phyloP scores from a whole-genome alignment of 2,113 vertebrate species.

The Osmerus mordax region DNA sequence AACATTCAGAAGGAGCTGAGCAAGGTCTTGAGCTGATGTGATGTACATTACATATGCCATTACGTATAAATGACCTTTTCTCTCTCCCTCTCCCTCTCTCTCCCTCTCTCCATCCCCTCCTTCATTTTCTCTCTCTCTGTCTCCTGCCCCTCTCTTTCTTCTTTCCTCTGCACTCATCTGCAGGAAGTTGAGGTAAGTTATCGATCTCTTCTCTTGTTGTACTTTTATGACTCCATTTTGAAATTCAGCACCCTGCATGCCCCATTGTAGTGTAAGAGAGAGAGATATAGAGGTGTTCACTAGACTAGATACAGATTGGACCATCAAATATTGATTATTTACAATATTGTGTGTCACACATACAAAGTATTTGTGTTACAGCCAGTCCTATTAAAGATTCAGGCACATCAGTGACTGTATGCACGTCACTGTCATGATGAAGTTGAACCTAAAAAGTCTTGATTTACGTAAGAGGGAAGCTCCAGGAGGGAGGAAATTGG shows the following conservation, averaged over 20 bases:
- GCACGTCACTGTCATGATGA: no score
- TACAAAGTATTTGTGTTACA: no score
- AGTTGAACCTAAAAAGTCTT: no score
- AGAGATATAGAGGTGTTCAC: background rate
- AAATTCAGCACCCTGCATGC: background rate
- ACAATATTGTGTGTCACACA: no score
- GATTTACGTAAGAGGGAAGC: no score
- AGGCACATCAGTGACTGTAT: no score
- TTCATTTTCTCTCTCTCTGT: background rate
- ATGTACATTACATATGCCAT: conserved; percentile 1
- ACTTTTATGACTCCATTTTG: background rate
- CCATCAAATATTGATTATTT: no score
- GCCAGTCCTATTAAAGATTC: no score
- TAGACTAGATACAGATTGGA: no score
- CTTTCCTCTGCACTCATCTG: background rate
- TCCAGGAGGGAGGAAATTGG: no score
- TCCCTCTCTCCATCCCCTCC: background rate
- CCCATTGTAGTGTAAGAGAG: background rate
- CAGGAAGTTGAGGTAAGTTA: conserved; percentile 12
- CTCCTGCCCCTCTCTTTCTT: background rate
- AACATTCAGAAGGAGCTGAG: no score
- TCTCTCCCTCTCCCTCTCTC: background rate
- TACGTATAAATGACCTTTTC: background rate
- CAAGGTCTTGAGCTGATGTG: background rate
- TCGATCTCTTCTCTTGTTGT: background rate